Percentiles rank a stretch among this genome's conserved stretches.
These are phyloP conservation scores for Cladorhizidae sp. DNA, from an alignment of 37 sponge, comb jelly and placozoan species.

Conservation along the genomic window DNA sequence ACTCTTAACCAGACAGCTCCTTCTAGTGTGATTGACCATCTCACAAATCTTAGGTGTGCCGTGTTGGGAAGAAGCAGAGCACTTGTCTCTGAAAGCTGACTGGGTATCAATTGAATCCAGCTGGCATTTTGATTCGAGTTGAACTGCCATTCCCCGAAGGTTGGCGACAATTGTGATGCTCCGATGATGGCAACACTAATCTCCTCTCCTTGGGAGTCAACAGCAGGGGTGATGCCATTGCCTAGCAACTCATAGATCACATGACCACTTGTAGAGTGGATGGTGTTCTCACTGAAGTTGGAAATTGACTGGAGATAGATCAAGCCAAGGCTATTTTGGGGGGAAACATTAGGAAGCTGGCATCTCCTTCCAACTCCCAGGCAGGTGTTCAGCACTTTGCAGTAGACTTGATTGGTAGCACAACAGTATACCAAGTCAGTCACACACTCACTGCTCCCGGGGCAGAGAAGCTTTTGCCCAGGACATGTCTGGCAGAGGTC, in stretches of 20 bases:
- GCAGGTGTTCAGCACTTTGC: constrained; percentile 55
- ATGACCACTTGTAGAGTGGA: constrained; percentile 36
- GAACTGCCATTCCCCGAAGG: constrained; percentile 82
- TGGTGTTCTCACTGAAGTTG: constrained; percentile 7
- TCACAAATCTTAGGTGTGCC: constrained; percentile 67
- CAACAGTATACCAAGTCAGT: constrained; percentile 48
- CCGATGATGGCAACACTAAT: constrained; percentile 63
- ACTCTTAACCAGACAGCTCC: constrained; percentile 81
- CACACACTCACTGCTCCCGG: constrained; percentile 47
- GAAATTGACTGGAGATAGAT: constrained; percentile 39
- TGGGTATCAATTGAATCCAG: constrained; percentile 29
- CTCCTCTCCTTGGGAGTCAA: constrained; percentile 72
- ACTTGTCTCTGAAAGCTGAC: constrained; percentile 31
- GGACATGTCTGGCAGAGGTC: constrained; percentile 73
- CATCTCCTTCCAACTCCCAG: constrained; percentile 28
- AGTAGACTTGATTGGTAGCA: constrained; percentile 20
- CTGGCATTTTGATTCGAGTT: constrained; percentile 22
- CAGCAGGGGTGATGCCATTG: constrained; percentile 38
- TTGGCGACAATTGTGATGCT: not conserved
- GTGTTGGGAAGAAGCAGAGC: constrained; percentile 74
- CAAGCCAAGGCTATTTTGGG: constrained; percentile 20
- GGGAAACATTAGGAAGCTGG: constrained; percentile 71
- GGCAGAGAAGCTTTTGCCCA: constrained; percentile 28
- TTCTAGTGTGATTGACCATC: constrained; percentile 44
- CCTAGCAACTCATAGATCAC: constrained; percentile 63